A percentile compares a stretch with the other conserved stretches of the same genome.
Conservation (phyloP, 2,113 vertebrate species). For the Sminthopsis crassicaudata region DNA sequence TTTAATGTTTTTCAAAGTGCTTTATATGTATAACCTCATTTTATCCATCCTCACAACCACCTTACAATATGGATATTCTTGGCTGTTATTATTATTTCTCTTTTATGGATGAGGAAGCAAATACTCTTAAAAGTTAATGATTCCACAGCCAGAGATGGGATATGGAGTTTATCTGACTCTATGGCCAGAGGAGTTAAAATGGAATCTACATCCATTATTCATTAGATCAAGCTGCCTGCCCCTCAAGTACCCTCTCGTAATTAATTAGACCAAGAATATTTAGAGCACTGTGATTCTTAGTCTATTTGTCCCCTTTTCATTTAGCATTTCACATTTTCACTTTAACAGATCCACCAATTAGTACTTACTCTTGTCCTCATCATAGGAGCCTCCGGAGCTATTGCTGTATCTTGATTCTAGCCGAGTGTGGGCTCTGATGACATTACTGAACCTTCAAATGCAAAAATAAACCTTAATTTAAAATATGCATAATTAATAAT, state of each 20-base stretch:
- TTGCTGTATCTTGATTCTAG: slow-evolving; percentile 99
- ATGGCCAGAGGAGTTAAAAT: not conserved
- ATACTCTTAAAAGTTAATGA: not conserved
- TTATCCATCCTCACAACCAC: not conserved
- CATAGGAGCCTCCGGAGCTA: slow-evolving; percentile 97
- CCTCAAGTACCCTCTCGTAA: not conserved
- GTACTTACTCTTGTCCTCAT: slow-evolving; percentile 97
- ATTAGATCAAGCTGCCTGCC: not conserved
- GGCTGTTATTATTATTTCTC: not conserved
- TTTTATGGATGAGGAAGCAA: not conserved
- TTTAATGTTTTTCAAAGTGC: not conserved
- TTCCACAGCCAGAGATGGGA: not conserved
- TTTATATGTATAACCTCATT: not conserved
- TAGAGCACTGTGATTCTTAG: not conserved
- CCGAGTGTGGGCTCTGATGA: slow-evolving; percentile 94
- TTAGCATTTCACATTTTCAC: not conserved
- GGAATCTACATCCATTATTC: not conserved
- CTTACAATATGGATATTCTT: not conserved
- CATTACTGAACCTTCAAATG: slow-evolving; percentile 88
- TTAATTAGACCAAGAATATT: slow-evolving; percentile 39
- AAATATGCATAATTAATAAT: not conserved
- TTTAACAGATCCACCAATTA: not conserved
- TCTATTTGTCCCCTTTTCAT: not conserved
- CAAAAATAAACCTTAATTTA: slow-evolving; percentile 56
- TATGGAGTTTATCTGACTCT: not conserved